Evolutionary conservation across 2,113 vertebrate species (phyloP).

Genomic region (Atherinomorus stipes): DNA sequence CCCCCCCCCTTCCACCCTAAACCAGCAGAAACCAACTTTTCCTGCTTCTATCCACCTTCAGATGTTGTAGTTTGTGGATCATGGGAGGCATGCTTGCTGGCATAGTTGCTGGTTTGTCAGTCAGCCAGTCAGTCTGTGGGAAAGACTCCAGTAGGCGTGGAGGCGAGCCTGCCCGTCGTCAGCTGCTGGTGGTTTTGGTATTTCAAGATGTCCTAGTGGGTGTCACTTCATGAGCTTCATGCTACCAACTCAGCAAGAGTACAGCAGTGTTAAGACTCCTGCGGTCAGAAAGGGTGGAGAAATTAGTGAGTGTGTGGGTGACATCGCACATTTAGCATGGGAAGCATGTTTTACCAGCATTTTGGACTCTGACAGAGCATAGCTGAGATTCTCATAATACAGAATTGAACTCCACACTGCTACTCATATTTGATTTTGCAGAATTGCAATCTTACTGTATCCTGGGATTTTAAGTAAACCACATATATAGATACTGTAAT

Average conservation of each 20-base stretch:
- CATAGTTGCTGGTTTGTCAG: conserved; percentile 12
- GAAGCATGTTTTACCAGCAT: conserved; percentile 33
- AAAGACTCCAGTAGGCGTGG: conserved; percentile 41
- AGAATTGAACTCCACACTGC: not conserved
- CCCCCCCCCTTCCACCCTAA: not conserved
- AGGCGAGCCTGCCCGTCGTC: conserved; percentile 50
- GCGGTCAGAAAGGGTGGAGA: conserved; percentile 55
- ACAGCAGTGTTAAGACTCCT: conserved; percentile 47
- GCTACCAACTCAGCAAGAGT: conserved; percentile 44
- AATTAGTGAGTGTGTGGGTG: conserved; percentile 22
- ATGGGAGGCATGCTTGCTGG: not conserved
- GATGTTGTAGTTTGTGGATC: not conserved
- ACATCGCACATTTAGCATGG: conserved; percentile 25
- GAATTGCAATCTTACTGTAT: not conserved
- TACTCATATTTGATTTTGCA: not conserved
- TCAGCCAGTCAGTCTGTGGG: conserved; percentile 42
- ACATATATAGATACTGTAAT: no score
- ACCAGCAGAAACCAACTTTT: not conserved
- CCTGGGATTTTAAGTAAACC: not conserved
- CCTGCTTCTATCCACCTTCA: not conserved
- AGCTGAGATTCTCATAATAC: conserved; percentile 29
- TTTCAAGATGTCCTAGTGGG: conserved; percentile 73
- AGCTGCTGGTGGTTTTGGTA: conserved; percentile 67
- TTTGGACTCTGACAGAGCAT: conserved; percentile 13
- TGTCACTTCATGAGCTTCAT: conserved; percentile 67